Base-by-base conservation (phyloP, 2,888 invertebrate species). In the Tipula unca region DNA sequence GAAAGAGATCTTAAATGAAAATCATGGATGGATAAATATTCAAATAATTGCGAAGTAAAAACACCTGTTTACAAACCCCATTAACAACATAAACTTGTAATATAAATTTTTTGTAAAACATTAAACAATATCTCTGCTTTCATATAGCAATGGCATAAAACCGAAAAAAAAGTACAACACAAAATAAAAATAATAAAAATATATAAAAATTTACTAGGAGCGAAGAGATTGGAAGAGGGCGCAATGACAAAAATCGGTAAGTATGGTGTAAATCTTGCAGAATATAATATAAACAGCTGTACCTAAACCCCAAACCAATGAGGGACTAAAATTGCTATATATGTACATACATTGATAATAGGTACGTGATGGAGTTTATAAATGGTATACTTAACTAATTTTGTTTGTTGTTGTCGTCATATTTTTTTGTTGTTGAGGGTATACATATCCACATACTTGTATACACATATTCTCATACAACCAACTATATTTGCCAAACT, bases 371-470 rank as follows among this genome's bases (percentile, higher is more conserved):
- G 85, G 36, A 39, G 85, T 85, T 85, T 85, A 39, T 85, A 85
- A 85, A 85, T 85, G 85, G 29, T 85, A 25, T 85, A 85, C 85
- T 85, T 85, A 85, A 85, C 85, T 85, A 85, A 85, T 83, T 32
- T 83, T 83, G n/a, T 83, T 35, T 83, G n/a, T 14, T 8, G 29
- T 82, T 83, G 29, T 83, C n/a, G 29, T 83, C 29, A n/a, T 83
- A 14, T 3, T 82, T 82, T 17, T 35, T 83, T 32, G 29, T 32
- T 32, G 29, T 32, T 25, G 25, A 10, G 69, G 69, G 69, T 25
- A 17, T 14, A 69, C 69, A n/a, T 17, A n/a, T 48, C 48, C n/a
- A 25, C 13, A 69, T 13, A 69, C 25, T 2, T 25, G 14, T 10
- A 25, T n/a, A 10, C n/a, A n/a, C n/a, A n/a, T 69, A 69, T 10